Conservation (phyloP, 1,140 invertebrate species). For the Calycopis cecrops region DNA sequence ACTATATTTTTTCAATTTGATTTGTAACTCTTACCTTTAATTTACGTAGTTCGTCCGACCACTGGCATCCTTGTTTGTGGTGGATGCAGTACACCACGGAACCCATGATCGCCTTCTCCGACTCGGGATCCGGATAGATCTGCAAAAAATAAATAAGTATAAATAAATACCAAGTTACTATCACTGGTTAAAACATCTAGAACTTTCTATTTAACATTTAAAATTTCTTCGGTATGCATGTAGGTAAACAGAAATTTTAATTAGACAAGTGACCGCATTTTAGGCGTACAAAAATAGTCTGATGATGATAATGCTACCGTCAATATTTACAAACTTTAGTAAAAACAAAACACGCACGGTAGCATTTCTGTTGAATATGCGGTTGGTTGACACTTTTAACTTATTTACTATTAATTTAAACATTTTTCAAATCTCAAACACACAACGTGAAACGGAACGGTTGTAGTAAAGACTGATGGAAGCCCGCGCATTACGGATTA, state of each 20-base stretch:
- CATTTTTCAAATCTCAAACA: slow-evolving; percentile 58
- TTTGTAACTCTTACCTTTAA: slow-evolving; percentile 80
- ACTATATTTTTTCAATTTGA: background rate
- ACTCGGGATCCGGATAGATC: slow-evolving; percentile 89
- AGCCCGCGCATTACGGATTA: slow-evolving; percentile 66
- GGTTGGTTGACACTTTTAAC: slow-evolving; percentile 51
- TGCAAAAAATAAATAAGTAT: slow-evolving; percentile 67
- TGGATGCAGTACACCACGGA: slow-evolving; percentile 95
- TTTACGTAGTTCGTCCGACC: slow-evolving; percentile 93
- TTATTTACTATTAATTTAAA: slow-evolving; percentile 66
- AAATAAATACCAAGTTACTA: background rate
- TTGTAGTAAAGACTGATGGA: slow-evolving; percentile 63
- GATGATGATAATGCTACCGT: too few species aligned
- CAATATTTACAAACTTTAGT: too few species aligned
- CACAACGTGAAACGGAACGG: slow-evolving; percentile 62
- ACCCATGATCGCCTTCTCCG: slow-evolving; percentile 93
- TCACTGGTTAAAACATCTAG: too few species aligned
- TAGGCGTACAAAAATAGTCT: too few species aligned
- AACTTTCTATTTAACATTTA: too few species aligned
- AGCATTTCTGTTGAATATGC: slow-evolving; percentile 35
- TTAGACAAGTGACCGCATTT: too few species aligned
- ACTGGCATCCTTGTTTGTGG: slow-evolving; percentile 95
- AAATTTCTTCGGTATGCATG: too few species aligned
- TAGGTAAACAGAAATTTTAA: too few species aligned
- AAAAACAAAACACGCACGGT: slow-evolving; percentile 12